Percentiles rank a stretch among this genome's conserved stretches.
Conservation (phyloP, 2,797 vertebrate genomes). For the Lagodon rhomboides region DNA sequence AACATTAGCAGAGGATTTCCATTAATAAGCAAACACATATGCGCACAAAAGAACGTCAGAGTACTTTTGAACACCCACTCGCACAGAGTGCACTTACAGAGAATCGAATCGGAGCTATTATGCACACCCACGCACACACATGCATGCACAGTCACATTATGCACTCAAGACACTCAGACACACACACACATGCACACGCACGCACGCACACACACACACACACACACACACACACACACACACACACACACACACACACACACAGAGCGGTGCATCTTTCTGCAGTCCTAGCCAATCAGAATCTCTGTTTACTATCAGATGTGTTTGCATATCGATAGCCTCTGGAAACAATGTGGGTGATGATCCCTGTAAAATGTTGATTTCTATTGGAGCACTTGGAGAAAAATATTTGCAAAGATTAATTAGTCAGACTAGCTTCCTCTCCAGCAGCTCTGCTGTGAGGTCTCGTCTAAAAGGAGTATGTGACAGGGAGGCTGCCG, state of each 20-base stretch:
- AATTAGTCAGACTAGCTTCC: slow-evolving; percentile 60
- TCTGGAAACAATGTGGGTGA: slow-evolving; percentile 52
- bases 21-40: slow-evolving; percentile 75
- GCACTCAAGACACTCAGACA: slow-evolving; percentile 59
- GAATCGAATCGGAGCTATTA: slow-evolving; percentile 77
- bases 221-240: slow-evolving; percentile 32
- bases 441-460: slow-evolving; percentile 27
- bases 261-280: slow-evolving; percentile 15
- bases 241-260: slow-evolving; percentile 33
- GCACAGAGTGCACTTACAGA: slow-evolving; percentile 78
- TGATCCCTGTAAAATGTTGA: slow-evolving; percentile 46
- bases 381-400: slow-evolving; percentile 37
- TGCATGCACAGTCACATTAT: slow-evolving; percentile 56
- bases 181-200: slow-evolving; percentile 29
- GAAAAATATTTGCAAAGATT: slow-evolving; percentile 55
- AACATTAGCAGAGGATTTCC: slow-evolving; percentile 67
- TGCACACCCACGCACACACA: slow-evolving; percentile 69
- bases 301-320: slow-evolving; percentile 48
- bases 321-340: slow-evolving; percentile 48
- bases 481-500: slow-evolving; percentile 35
- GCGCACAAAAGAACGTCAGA: slow-evolving; percentile 65
- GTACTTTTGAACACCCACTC: slow-evolving; percentile 80
- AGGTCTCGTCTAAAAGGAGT: slow-evolving; percentile 41
- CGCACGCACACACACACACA: slow-evolving; percentile 41
- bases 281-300: slow-evolving; percentile 37